Percentiles rank a stretch among this genome's conserved stretches.
Conservation (phyloP, 2,888 invertebrate genomes). For the Caradrina clavipalpis region DNA sequence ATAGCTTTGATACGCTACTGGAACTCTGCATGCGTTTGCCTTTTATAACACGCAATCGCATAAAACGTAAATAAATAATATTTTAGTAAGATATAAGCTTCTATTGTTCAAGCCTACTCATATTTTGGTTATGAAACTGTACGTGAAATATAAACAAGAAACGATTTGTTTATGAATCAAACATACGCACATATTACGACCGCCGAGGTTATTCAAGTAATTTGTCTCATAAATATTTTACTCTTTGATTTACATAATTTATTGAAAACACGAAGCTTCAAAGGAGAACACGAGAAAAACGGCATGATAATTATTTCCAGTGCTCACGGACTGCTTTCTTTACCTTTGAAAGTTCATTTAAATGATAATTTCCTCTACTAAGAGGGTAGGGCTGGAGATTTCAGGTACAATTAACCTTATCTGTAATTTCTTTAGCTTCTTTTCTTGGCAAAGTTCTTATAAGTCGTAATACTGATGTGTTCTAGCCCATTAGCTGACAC, state of each 20-base stretch:
- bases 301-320: slow-evolving; percentile 61
- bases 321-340: slow-evolving; percentile 57
- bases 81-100: slow-evolving; percentile 14
- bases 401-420: slow-evolving; percentile 63
- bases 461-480: slow-evolving; percentile 76
- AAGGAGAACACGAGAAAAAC: slow-evolving; percentile 55
- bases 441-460: slow-evolving; percentile 72
- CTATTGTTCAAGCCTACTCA: slow-evolving; percentile 5
- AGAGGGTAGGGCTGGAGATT: slow-evolving; percentile 62
- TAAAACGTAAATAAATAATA: slow-evolving; percentile 15
- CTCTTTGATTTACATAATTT: slow-evolving; percentile 56
- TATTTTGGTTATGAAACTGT: slow-evolving; percentile 25
- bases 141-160: slow-evolving; percentile 36
- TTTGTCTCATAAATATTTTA: slow-evolving; percentile 49
- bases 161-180: slow-evolving; percentile 23
- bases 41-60: slow-evolving; percentile 30
- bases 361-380: slow-evolving; percentile 72
- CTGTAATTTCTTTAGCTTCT: slow-evolving; percentile 57
- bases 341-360: slow-evolving; percentile 66
- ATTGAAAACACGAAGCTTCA: slow-evolving; percentile 53
- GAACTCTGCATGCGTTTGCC: slow-evolving; percentile 26
- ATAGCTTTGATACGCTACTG: slow-evolving; percentile 50
- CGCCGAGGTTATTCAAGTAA: slow-evolving; percentile 43
- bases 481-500: slow-evolving; percentile 80
- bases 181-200: slow-evolving; percentile 32